Conservation (phyloP, 2,113 vertebrate genomes). For the Cynopterus brachyotis region DNA sequence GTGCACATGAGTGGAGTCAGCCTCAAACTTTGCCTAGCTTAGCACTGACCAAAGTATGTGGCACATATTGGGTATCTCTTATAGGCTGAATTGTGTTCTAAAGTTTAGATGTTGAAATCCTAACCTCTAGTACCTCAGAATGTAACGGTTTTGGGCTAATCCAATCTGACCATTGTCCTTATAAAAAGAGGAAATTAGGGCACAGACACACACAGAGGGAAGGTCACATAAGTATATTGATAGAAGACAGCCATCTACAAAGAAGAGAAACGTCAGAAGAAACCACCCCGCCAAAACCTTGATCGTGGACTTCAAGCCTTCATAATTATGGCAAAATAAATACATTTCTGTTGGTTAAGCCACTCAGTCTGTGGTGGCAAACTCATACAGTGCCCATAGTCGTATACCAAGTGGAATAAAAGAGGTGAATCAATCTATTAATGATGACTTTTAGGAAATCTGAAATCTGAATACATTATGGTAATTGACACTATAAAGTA, state of each 20-base stretch:
- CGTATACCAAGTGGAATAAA: background rate
- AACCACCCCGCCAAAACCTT: background rate
- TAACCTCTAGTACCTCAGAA: background rate
- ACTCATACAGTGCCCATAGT: background rate
- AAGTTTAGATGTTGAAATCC: background rate
- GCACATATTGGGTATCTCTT: background rate
- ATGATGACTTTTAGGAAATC: background rate
- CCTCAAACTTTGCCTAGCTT: background rate
- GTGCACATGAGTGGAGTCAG: background rate
- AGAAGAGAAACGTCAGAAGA: background rate
- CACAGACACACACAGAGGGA: background rate
- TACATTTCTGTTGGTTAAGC: background rate
- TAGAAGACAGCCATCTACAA: background rate
- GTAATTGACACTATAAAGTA: background rate
- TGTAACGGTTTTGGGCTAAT: background rate
- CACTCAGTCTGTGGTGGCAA: background rate
- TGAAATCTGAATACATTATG: background rate
- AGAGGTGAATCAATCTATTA: background rate
- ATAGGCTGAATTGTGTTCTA: background rate
- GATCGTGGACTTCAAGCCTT: background rate
- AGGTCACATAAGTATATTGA: background rate
- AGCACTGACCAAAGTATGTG: background rate
- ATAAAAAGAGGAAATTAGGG: background rate
- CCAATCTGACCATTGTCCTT: background rate
- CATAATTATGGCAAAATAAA: background rate